phyloP scores from a whole-genome alignment of 2,888 invertebrate genomes.

The Diplolepis rosae region DNA sequence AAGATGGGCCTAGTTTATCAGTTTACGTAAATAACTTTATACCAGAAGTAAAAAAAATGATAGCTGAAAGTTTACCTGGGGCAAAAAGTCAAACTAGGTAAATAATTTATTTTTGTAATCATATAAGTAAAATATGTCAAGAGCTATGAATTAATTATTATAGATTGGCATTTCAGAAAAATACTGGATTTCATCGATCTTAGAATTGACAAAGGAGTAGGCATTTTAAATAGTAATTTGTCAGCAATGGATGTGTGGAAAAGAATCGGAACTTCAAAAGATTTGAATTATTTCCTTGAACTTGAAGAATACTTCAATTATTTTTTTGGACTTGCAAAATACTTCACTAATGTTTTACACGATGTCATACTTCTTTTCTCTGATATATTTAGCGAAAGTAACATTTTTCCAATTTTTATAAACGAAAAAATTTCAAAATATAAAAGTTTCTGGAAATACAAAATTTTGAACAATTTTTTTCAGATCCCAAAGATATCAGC shows the following conservation, averaged over 20 bases:
- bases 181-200: constrained; percentile 57
- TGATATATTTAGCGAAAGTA: constrained; percentile 42
- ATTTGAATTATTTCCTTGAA: constrained; percentile 55
- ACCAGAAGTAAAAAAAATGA: constrained; percentile 52
- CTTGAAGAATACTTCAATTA: constrained; percentile 56
- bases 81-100: constrained; percentile 45
- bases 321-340: constrained; percentile 58
- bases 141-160: background rate
- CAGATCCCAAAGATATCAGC: constrained; percentile 47
- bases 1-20: constrained; percentile 49
- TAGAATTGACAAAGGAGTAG: constrained; percentile 58
- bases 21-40: constrained; percentile 48
- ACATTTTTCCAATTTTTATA: background rate
- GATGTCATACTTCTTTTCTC: constrained; percentile 40
- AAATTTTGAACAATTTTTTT: constrained; percentile 25
- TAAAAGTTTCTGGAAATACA: background rate
- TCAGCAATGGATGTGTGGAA: constrained; percentile 54
- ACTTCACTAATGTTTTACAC: constrained; percentile 54
- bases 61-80: constrained; percentile 51
- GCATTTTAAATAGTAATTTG: constrained; percentile 46
- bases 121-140: background rate
- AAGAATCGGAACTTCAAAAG: constrained; percentile 40
- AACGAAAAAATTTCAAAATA: background rate
- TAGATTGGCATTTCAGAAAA: constrained; percentile 26
- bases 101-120: background rate